Conservation (phyloP, 2,113 vertebrate genomes). For the Bagarius yarrelli region DNA sequence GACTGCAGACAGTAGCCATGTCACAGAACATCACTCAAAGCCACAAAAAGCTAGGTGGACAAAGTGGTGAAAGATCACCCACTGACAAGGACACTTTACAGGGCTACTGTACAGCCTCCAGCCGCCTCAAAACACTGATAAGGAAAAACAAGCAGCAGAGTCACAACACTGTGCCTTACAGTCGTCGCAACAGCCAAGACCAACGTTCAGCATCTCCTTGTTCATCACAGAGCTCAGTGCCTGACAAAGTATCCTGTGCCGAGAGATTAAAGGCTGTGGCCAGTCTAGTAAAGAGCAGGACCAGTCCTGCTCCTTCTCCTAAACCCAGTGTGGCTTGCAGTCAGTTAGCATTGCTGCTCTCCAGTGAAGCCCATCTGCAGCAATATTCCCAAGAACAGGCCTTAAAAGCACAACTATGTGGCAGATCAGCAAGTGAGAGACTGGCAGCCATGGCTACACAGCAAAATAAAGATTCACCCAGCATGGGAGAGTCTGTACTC, state of each 20-base stretch:
- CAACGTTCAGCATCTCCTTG: constrained; percentile 81
- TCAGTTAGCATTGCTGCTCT: constrained; percentile 90
- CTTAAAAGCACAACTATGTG: constrained; percentile 90
- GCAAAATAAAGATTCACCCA: constrained; percentile 79
- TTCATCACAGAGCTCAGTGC: constrained; percentile 70
- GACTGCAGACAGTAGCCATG: constrained; percentile 92
- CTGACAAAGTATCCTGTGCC: constrained; percentile 85
- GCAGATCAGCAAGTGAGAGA: constrained; percentile 88
- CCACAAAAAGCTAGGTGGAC: constrained; percentile 58
- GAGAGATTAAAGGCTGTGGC: constrained; percentile 92
- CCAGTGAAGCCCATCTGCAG: constrained; percentile 97
- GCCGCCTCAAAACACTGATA: constrained; percentile 89
- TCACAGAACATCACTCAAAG: constrained; percentile 77
- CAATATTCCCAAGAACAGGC: constrained; percentile 96
- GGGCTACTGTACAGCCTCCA: constrained; percentile 88
- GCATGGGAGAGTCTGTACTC: constrained; percentile 69
- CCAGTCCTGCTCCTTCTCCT: constrained; percentile 88
- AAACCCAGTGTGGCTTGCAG: constrained; percentile 96
- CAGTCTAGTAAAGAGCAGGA: constrained; percentile 90
- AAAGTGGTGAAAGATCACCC: constrained; percentile 70
- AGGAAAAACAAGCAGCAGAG: constrained; percentile 90
- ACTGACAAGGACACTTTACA: constrained; percentile 83
- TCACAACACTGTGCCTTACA: constrained; percentile 78
- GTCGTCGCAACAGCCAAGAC: constrained; percentile 75
- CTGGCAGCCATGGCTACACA: constrained; percentile 92